These are phyloP conservation scores for Calyptomena viridis DNA, from an alignment of 2,113 vertebrate species.

Conservation along the genomic window DNA sequence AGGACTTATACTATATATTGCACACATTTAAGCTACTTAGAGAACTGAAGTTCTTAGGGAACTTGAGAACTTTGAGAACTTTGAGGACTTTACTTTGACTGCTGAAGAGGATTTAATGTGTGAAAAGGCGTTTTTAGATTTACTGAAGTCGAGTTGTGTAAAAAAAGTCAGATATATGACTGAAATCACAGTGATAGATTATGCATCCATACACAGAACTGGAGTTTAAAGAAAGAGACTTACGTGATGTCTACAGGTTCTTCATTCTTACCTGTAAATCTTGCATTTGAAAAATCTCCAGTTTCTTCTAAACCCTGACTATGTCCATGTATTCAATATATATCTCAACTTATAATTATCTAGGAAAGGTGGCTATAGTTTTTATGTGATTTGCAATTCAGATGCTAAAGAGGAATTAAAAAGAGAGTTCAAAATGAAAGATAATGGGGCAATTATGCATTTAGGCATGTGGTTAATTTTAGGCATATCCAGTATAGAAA, in stretches of 20 bases:
- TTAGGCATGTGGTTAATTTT: not conserved
- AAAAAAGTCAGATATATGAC: not conserved
- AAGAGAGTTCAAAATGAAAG: not conserved
- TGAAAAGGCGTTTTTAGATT: not conserved
- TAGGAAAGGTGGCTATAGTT: not conserved
- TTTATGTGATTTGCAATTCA: not conserved
- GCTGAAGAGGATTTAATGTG: not conserved
- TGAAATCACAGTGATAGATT: not conserved
- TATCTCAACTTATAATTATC: not conserved
- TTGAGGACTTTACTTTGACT: not conserved
- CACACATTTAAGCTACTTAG: not conserved
- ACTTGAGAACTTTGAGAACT: not conserved
- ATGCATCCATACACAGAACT: not conserved
- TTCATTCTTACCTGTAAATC: not conserved
- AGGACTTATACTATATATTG: not conserved
- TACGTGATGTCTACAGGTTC: not conserved
- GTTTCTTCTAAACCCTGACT: not conserved
- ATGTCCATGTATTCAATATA: not conserved
- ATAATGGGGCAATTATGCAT: not conserved
- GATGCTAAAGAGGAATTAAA: not conserved
- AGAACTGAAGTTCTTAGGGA: not conserved
- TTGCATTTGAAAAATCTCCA: not conserved
- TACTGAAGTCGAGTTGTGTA: not conserved
- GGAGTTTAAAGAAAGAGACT: not conserved
- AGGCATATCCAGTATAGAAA: not conserved